Conservation (phyloP, 2,888 invertebrate genomes). For the Ichneumon xanthorius region DNA sequence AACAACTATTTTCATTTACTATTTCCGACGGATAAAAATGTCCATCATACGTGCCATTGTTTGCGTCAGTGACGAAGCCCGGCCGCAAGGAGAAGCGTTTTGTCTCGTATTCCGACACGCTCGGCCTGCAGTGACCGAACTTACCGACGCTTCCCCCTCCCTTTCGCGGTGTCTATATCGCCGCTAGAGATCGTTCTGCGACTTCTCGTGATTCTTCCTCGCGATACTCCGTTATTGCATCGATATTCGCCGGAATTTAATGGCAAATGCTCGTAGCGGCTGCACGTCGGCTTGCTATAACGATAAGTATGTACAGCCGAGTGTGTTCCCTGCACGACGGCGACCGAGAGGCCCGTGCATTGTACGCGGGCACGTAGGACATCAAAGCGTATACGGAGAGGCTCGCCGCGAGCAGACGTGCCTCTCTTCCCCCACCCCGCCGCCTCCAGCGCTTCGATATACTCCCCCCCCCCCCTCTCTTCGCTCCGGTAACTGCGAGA, state of each 20-base stretch:
- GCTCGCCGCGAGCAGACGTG: slow-evolving; percentile 39
- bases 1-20: too few species aligned
- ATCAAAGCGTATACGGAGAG: background rate
- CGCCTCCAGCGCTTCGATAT: background rate
- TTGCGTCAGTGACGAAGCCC: too few species aligned
- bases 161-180: background rate
- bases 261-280: background rate
- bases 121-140: background rate
- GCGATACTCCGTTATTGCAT: slow-evolving; percentile 6
- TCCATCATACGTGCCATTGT: too few species aligned
- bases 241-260: background rate
- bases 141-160: background rate
- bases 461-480: background rate
- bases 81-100: too few species aligned
- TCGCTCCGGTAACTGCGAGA: slow-evolving; percentile 27
- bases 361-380: slow-evolving; percentile 36
- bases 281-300: background rate
- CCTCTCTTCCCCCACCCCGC: slow-evolving; percentile 13
- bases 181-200: slow-evolving; percentile 1
- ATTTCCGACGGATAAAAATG: too few species aligned
- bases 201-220: slow-evolving; percentile 15
- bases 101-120: too few species aligned
- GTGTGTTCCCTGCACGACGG: background rate
- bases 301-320: background rate
- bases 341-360: slow-evolving; percentile 4